A percentile compares a stretch with the other conserved stretches of the same genome.
Conservation (phyloP, 2,113 vertebrate species). For the Gobio gobio region DNA sequence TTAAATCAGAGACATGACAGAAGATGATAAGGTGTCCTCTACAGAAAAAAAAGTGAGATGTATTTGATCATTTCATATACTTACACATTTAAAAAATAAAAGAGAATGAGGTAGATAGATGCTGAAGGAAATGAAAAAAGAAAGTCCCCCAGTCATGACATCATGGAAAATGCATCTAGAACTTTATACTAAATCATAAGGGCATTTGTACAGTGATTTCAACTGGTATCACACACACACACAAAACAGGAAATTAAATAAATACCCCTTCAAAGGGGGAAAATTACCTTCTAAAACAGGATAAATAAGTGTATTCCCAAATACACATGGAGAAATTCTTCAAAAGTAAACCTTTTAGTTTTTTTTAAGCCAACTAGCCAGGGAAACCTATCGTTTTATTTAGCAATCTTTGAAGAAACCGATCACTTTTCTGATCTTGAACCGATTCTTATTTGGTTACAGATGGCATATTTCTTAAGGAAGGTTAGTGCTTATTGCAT, state of each 20-base stretch:
- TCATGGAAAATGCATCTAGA: constrained; percentile 70
- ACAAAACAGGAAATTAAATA: constrained; percentile 69
- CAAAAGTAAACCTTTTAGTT: constrained; percentile 67
- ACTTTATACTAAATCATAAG: constrained; percentile 75
- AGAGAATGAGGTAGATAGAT: constrained; percentile 80
- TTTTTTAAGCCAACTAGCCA: constrained; percentile 57
- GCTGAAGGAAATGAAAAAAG: constrained; percentile 61
- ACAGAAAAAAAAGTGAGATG: constrained; percentile 68
- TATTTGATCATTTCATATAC: constrained; percentile 64
- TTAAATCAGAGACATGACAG: constrained; percentile 49
- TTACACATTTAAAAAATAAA: constrained; percentile 60
- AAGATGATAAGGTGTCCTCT: constrained; percentile 51
- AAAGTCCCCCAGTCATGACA: constrained; percentile 72
- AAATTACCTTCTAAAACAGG: constrained; percentile 57
- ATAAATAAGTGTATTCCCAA: constrained; percentile 47
- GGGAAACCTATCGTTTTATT: constrained; percentile 64
- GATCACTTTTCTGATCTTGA: constrained; percentile 66
- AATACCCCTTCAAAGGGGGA: constrained; percentile 70
- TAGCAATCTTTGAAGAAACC: constrained; percentile 59
- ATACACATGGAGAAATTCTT: constrained; percentile 67
- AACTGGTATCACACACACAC: constrained; percentile 69
- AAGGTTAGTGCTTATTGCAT: constrained; percentile 39
- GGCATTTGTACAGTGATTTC: constrained; percentile 80
- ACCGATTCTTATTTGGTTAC: constrained; percentile 72
- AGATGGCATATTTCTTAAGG: constrained; percentile 61